phyloP scores from a whole-genome alignment of 1,140 invertebrate genomes.

The Drosophila repletoides region DNA sequence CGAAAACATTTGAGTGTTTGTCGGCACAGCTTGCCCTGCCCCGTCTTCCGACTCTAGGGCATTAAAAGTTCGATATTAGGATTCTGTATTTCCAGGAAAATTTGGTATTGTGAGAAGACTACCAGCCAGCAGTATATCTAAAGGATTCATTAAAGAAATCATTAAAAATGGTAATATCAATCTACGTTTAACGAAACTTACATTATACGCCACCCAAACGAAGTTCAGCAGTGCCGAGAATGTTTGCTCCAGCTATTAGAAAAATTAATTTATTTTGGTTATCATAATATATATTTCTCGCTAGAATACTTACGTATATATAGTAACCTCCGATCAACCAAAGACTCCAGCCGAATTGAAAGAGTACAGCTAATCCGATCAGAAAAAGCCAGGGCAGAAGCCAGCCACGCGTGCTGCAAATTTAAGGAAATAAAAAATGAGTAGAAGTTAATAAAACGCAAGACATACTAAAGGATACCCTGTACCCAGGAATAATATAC shows the following conservation, averaged over 20 bases:
- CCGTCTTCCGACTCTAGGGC: constrained; percentile 83
- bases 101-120: constrained; percentile 92
- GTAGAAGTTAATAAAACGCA: background rate
- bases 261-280: constrained; percentile 32
- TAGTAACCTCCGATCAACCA: constrained; percentile 94
- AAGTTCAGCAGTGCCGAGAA: constrained; percentile 89
- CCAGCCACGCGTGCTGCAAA: constrained; percentile 85
- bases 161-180: background rate
- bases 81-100: constrained; percentile 90
- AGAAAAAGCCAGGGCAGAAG: constrained; percentile 91
- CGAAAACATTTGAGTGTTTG: constrained; percentile 6
- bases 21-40: no score
- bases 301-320: constrained; percentile 89
- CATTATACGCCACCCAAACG: constrained; percentile 92
- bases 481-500: no score
- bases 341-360: constrained; percentile 90
- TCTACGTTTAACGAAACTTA: constrained; percentile 83
- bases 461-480: no score
- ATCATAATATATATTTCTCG: background rate
- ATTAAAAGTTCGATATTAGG: constrained; percentile 93
- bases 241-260: constrained; percentile 88
- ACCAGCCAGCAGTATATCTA: constrained; percentile 94
- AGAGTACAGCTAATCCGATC: constrained; percentile 88
- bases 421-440: background rate
- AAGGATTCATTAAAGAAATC: constrained; percentile 48